Conservation (phyloP, 1,140 invertebrate species). For the Myzus persicae region DNA sequence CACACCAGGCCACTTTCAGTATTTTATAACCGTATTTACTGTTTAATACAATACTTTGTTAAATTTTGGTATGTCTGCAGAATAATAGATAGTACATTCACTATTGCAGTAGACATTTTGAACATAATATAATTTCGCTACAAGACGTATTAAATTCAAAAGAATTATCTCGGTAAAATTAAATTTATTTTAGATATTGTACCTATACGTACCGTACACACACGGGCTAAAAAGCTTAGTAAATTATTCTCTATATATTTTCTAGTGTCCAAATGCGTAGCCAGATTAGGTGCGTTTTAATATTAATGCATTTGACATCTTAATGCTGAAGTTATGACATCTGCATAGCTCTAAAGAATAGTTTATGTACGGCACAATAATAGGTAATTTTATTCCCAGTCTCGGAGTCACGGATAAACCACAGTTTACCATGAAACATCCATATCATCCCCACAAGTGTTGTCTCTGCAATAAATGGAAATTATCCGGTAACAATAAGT, state of each 20-base stretch:
- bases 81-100: background rate
- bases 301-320: background rate
- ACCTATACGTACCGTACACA: background rate
- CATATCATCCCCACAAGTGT: background rate
- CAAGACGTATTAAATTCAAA: background rate
- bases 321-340: background rate
- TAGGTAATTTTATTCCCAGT: background rate
- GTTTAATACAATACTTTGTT: background rate
- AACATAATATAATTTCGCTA: background rate
- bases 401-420: background rate
- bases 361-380: background rate
- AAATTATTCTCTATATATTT: background rate
- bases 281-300: background rate
- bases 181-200: no score
- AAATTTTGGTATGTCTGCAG: background rate
- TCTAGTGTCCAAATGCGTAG: background rate
- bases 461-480: background rate
- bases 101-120: background rate
- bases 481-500: conserved; percentile 24
- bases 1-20: no score
- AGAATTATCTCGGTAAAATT: background rate
- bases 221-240: background rate
- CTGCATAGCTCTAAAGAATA: conserved; percentile 17
- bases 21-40: background rate
- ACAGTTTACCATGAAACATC: background rate